phyloP scores from a whole-genome alignment of 2,888 invertebrate species.

The Ischnus inquisitorius region DNA sequence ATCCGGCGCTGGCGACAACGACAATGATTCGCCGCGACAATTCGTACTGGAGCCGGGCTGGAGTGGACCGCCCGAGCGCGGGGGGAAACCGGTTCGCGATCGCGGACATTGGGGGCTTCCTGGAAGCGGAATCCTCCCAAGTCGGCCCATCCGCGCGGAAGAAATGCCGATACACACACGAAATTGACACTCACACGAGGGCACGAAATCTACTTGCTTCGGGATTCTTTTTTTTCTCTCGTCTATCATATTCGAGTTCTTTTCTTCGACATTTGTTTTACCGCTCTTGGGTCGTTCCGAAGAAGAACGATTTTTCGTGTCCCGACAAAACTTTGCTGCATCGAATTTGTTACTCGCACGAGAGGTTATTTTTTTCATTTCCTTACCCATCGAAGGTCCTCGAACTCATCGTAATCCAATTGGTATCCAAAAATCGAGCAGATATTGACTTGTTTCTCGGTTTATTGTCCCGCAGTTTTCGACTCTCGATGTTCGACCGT shows the following conservation, averaged over 20 bases:
- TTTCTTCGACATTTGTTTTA: not conserved
- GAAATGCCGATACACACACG: conserved; percentile 9
- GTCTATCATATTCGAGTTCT: not conserved
- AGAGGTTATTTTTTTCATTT: not conserved
- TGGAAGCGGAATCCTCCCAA: conserved; percentile 44
- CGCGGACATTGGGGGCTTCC: conserved; percentile 44
- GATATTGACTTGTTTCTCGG: not conserved
- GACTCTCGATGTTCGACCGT: conserved; percentile 6
- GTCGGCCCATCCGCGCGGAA: conserved; percentile 31
- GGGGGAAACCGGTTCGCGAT: conserved; percentile 41
- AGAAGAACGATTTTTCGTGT: not conserved
- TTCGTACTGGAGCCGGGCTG: conserved; percentile 19
- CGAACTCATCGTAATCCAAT: conserved; percentile 68
- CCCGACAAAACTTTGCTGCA: not conserved
- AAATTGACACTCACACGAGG: conserved; percentile 8
- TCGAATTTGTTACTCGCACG: not conserved
- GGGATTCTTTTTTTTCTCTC: not conserved
- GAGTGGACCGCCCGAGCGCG: conserved; percentile 6
- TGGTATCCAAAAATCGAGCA: conserved; percentile 12
- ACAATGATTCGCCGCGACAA: conserved; percentile 31
- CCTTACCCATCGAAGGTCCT: conserved; percentile 66
- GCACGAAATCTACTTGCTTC: not conserved
- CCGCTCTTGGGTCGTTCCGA: not conserved
- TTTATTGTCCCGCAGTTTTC: not conserved
- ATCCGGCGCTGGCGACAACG: conserved; percentile 6